Evolutionary conservation across 2,888 invertebrate genomes (phyloP), one percentile per base, ranked within the genome.

Genomic region (Keiferia lycopersicella): DNA sequence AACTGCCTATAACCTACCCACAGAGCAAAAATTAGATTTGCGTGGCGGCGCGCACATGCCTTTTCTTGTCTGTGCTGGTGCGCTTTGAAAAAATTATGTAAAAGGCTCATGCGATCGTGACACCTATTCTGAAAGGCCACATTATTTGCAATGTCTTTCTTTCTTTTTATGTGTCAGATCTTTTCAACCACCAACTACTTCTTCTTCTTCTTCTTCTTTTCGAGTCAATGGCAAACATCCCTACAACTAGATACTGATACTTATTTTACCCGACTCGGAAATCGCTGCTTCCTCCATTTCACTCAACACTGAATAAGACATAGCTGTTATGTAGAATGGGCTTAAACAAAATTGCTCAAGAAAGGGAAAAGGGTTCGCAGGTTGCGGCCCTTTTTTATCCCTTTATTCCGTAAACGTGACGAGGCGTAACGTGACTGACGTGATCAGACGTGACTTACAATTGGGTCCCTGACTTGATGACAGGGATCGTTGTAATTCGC

Each of bases 401-500:
- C 51, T 53, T 14, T 22, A 26, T 53, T 53, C 12, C 10, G 11
- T 3, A 22, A 14, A 22, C 22, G 51, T 14, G 22, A 22, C 51
- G 51, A 14, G 51, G 12, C 14, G 26, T 26, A 10, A 53, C 51
- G 51, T 53, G 51, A 48, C 16, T 16, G 45, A 50, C 20, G 50
- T 50, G 50, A 20, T 53, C 14, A 53, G 22, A 53, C 51, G 51
- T 53, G 51, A 53, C 41, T 12, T 14, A 12, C 41, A 41, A 41
- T 45, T 6, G n/a, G n/a, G 45, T 16, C n/a, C 16, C 45, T 45
- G 45, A 45, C 45, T 16, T n/a, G 45, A 45, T 4, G 45, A n/a
- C 16, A 45, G 6, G 41, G 41, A 0, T 11, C 8, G 45, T 45
- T 45, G 11, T 45, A 45, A 45, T 45, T n/a, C n/a, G n/a, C n/a